Conservation (phyloP, 2,797 vertebrate species). For the Muraenolepis orangiensis region DNA sequence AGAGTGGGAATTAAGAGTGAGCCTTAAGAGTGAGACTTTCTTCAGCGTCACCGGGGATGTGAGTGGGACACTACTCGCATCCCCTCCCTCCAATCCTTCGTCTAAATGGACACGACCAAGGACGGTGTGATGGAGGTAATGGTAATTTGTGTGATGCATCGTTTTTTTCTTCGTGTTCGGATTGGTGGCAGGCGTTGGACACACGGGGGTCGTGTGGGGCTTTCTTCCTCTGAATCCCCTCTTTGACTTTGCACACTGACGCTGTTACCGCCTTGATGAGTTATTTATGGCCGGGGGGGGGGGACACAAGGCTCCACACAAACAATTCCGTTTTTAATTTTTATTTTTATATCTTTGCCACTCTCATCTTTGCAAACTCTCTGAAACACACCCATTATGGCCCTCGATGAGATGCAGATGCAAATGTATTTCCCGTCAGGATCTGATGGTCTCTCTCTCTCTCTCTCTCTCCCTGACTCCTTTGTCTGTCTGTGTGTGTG, state of each 20-base stretch:
- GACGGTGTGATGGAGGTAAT: constrained; percentile 64
- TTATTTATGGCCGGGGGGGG: background rate
- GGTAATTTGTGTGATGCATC: constrained; percentile 17
- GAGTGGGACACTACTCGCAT: constrained; percentile 36
- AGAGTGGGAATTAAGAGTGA: background rate
- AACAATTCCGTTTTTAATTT: background rate
- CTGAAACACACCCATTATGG: too few relatives aligned
- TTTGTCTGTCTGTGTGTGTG: constrained; percentile 11
- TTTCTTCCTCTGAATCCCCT: background rate
- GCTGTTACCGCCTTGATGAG: background rate
- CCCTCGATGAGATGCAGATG: too few relatives aligned
- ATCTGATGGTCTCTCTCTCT: background rate
- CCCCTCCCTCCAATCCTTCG: constrained; percentile 17
- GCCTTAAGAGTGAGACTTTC: background rate
- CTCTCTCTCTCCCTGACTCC: background rate
- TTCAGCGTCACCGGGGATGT: constrained; percentile 52
- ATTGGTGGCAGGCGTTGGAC: background rate
- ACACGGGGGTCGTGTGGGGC: too few relatives aligned
- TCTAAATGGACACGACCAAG: constrained; percentile 38
- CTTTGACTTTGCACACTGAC: background rate
- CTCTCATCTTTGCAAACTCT: too few relatives aligned
- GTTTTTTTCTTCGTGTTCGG: constrained; percentile 6
- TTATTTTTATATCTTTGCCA: background rate
- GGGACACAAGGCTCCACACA: background rate
- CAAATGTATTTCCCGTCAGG: too few relatives aligned